phyloP scores from a whole-genome alignment of 2,797 vertebrate species.

The Trachops cirrhosus region DNA sequence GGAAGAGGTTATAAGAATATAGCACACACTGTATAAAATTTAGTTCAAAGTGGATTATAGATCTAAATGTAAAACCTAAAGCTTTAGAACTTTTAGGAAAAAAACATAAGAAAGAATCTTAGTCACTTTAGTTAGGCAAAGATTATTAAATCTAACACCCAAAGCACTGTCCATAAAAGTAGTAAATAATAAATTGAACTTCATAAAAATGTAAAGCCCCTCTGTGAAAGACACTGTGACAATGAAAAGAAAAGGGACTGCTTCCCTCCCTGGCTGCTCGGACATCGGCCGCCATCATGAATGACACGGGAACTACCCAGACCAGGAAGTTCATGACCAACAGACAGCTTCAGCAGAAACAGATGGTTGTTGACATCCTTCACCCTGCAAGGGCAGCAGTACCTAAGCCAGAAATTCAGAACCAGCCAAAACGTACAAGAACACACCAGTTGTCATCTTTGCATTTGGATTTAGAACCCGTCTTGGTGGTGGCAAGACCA shows the following conservation, averaged over 20 bases:
- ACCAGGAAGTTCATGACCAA: background rate
- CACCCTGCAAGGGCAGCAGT: background rate
- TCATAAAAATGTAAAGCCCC: conserved; percentile 23
- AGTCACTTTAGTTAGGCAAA: background rate
- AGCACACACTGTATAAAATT: background rate
- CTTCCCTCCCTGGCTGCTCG: background rate
- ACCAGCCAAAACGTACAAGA: background rate
- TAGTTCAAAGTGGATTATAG: background rate
- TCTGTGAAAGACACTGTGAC: background rate
- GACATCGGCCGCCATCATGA: background rate
- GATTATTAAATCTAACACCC: background rate
- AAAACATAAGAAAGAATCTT: background rate
- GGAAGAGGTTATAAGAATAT: background rate
- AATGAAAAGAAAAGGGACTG: background rate
- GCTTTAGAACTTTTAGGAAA: background rate
- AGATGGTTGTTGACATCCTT: background rate
- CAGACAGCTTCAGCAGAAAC: background rate
- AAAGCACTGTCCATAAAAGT: background rate
- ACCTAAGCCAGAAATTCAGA: background rate
- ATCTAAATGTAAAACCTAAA: conserved; percentile 13
- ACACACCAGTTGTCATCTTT: background rate
- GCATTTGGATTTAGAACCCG: background rate
- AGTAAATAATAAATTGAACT: background rate
- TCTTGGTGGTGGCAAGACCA: background rate
- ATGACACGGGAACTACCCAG: background rate